Evolutionary conservation across 2,797 vertebrate genomes (phyloP), one percentile per base, ranked within the genome.

Genomic region (Pseudopleuronectes americanus): DNA sequence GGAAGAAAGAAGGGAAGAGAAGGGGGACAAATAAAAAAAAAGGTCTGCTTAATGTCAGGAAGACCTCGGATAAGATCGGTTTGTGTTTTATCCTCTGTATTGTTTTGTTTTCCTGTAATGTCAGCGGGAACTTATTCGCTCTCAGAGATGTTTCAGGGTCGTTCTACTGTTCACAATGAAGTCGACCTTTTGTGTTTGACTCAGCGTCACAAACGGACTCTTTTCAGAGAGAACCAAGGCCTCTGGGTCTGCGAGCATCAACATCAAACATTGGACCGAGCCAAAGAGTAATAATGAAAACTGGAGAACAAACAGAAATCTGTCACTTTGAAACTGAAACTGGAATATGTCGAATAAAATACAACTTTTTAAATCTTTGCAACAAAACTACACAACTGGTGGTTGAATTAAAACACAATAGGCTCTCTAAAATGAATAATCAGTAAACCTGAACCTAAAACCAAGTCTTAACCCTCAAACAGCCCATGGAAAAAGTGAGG

Each of bases 11-110:
- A 66, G 56, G 56, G 65, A 31, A 36, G 68, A 58, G 47, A 48
- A 21, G 47, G n/a, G 45, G 47, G 47, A 48, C 7, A 48, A 48
- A 21, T n/a, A 21, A 48, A 13, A 21, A 64, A 53, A 69, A 1
- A 61, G 74, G 31, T 26, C 17, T n/a, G n/a, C 56, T 59, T 59
- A 55, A 74, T 60, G 28, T 57, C 41, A 63, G 76, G 73, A 80
- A 72, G 58, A 36, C 22, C 12, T 1, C 5, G 24, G 54, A 70
- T 64, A 54, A 54, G 31, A 73, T 62, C 54, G n/a, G 33, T 6
- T 21, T 21, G 23, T 4, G n/a, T 76, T 68, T 65, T 45, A 47
- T 36, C 23, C 49, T 47, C 31, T 22, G 31, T 59, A 13, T 74
- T 59, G 67, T 59, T 78, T 31, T 3, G 52, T 53, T 59, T 26